phyloP scores from a whole-genome alignment of 2,888 invertebrate species.

The Drosophila recens region DNA sequence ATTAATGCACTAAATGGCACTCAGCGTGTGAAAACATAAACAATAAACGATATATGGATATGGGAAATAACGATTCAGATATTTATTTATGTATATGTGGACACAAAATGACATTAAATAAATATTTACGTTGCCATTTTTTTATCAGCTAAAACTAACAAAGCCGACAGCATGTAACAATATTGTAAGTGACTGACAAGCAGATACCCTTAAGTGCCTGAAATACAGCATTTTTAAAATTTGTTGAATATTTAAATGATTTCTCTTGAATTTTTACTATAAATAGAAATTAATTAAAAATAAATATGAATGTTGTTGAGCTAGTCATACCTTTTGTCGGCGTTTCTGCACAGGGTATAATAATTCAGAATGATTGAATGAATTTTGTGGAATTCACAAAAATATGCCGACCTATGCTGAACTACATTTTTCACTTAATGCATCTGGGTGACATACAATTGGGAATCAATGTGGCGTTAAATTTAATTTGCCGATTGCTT shows the following conservation, averaged over 20 bases:
- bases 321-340: background rate
- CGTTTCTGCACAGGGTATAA: background rate
- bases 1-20: slow-evolving; percentile 54
- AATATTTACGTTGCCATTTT: slow-evolving; percentile 42
- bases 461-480: slow-evolving; percentile 44
- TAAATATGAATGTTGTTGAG: no score
- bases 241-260: background rate
- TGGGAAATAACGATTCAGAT: slow-evolving; percentile 29
- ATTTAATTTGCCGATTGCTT: slow-evolving; percentile 49
- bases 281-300: background rate
- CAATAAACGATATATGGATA: slow-evolving; percentile 21
- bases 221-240: background rate
- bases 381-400: slow-evolving; percentile 13
- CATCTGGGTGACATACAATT: slow-evolving; percentile 14
- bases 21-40: slow-evolving; percentile 34
- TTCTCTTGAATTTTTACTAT: background rate
- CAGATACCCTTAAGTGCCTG: background rate
- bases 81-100: slow-evolving; percentile 39
- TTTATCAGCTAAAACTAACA: slow-evolving; percentile 29
- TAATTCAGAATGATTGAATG: slow-evolving; percentile 3
- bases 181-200: background rate
- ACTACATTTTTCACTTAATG: slow-evolving; percentile 5
- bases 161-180: background rate
- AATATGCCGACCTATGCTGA: background rate
- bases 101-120: slow-evolving; percentile 42